Conservation (phyloP, 2,888 invertebrate genomes). For the Cheilosia pagana region DNA sequence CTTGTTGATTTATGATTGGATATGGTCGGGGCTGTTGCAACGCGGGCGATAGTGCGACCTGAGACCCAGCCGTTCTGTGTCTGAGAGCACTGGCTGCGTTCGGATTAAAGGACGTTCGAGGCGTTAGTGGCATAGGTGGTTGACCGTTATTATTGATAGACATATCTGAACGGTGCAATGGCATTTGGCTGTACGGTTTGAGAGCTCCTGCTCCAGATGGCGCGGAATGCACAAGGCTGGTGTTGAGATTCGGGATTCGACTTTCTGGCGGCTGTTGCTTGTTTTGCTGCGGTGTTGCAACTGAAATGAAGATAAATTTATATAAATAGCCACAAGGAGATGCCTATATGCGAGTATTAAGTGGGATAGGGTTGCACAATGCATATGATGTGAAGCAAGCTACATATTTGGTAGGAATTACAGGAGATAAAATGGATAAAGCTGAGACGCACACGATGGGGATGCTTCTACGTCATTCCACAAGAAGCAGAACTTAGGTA, state of each 20-base stretch:
- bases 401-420: too few relatives aligned
- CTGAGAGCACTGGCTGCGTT: constrained; percentile 52
- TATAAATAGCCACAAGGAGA: too few relatives aligned
- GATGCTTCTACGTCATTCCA: too few relatives aligned
- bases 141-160: constrained; percentile 20
- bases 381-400: too few relatives aligned
- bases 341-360: too few relatives aligned
- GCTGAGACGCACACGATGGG: too few relatives aligned
- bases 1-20: constrained; percentile 84
- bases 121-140: constrained; percentile 30
- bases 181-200: constrained; percentile 33
- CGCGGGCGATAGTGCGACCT: constrained; percentile 71
- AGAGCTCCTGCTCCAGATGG: constrained; percentile 18
- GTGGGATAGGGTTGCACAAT: too few relatives aligned
- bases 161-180: constrained; percentile 27
- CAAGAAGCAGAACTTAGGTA: too few relatives aligned
- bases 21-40: constrained; percentile 81
- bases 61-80: constrained; percentile 66
- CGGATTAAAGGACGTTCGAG: constrained; percentile 51
- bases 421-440: too few relatives aligned
- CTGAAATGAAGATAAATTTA: constrained; percentile 12
- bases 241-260: constrained; percentile 54
- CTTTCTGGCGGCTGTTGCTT: constrained; percentile 46
- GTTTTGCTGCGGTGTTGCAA: constrained; percentile 55
- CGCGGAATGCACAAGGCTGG: constrained; percentile 26